Conservation (phyloP, 2,888 invertebrate genomes). For the Aromia moschata region DNA sequence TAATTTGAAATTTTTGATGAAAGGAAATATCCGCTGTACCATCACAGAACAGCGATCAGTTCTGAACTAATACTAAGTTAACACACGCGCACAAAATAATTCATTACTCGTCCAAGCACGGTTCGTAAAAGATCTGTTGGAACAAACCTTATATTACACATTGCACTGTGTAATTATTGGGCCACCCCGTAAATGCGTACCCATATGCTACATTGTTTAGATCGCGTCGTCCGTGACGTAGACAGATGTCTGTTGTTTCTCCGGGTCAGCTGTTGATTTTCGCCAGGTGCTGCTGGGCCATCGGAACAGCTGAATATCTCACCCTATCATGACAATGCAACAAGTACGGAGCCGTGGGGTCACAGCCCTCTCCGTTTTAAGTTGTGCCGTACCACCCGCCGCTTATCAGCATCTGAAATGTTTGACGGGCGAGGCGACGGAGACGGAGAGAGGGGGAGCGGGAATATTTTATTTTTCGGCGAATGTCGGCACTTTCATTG, state of each 20-base stretch:
- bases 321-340: slow-evolving; percentile 49
- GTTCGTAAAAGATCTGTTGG: no score
- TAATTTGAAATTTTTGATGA: no score
- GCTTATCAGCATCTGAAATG: slow-evolving; percentile 35
- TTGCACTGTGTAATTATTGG: no score
- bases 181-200: no score
- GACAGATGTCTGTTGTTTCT: slow-evolving; percentile 47
- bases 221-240: slow-evolving; percentile 45
- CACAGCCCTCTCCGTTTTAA: slow-evolving; percentile 36
- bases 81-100: no score
- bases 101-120: no score
- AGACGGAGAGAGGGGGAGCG: slow-evolving; percentile 22
- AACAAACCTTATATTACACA: no score
- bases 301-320: slow-evolving; percentile 45
- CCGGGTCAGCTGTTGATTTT: slow-evolving; percentile 50
- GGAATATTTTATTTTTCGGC: slow-evolving; percentile 12
- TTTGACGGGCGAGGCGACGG: slow-evolving; percentile 30
- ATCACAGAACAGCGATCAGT: no score
- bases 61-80: no score
- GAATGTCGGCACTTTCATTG: no score
- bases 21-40: no score
- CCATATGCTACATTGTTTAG: slow-evolving; percentile 45
- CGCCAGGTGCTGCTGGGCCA: slow-evolving; percentile 48
- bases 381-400: slow-evolving; percentile 24
- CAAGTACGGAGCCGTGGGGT: slow-evolving; percentile 46